Base-by-base conservation (phyloP, 2,113 vertebrate species). In the Aegithalos caudatus region DNA sequence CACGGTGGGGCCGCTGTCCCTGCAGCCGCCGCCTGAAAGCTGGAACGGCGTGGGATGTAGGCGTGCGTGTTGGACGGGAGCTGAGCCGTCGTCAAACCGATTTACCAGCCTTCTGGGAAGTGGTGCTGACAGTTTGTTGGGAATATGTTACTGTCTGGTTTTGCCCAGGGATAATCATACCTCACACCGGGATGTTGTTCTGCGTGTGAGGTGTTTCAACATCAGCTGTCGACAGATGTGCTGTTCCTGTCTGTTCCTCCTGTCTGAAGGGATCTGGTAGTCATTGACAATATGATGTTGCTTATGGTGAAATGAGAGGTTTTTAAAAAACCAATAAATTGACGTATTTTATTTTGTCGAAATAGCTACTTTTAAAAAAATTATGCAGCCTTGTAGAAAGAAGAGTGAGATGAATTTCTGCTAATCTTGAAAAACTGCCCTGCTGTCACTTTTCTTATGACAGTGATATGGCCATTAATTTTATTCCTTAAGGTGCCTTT, bases 121-220 rank as follows among this genome's bases (percentile, higher is more conserved):
- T 71, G 21, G 15, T 22, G 31, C 12, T 27, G 25, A 6, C 44
- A 37, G 37, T 22, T 69, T 42, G 19, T 12, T 72, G 7, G n/a
- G 29, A 65, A 7, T 11, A 19, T 15, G 6, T 24, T 47, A 2
- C 5, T 29, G 53, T 14, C n/a, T 31, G 6, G n/a, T 61, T 79
- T 56, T 50, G 66, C 64, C 47, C 20, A 15, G 65, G 40, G 70
- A 31, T 81, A 66, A n/a, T 67, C 35, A 27, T 86, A 7, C 31
- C 48, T n/a, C 25, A 1, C 22, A 3, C 7, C 1, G 8, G 14
- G 16, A 1, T 45, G 54, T 62, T 45, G 54, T 62, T 72, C 3
- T 48, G 0, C 18, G 1, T 7, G 12, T 37, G 25, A 11, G 10
- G 12, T 25, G 53, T 14, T 14, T 3, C 12, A 33, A 20, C 37